Base-by-base conservation (phyloP, 2,113 vertebrate species). In the Columba janthina region DNA sequence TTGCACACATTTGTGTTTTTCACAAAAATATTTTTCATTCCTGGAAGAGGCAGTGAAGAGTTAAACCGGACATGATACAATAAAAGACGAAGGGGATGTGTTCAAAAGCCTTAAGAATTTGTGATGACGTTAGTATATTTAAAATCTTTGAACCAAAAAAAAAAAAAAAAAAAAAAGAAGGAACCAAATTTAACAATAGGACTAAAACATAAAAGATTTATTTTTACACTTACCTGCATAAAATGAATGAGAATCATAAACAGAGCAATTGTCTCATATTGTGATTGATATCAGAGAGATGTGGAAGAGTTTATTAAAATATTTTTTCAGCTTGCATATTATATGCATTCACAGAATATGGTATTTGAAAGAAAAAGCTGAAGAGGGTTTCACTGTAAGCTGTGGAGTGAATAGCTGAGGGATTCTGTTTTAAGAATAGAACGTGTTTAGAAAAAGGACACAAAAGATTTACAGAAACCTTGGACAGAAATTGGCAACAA, bases 401-500 rank as follows among this genome's bases (percentile, higher is more conserved):
- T 91, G 58, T 19, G 72, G 50, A 46, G 56, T 96, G 84, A 96
- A 96, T 91, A 96, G 94, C 84, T 89, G 92, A 93, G 46, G 58
- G 25, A 82, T 80, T 70, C 54, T 83, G 79, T 88, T 96, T 75
- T 54, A 62, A 95, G 16, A 71, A 81, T 69, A 95, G 84, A 91
- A 95, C 7, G 6, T 62, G 83, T 83, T 97, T 96, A 96, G 92
- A 97, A 94, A 97, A 96, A 95, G 73, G 70, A 92, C 92, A 96
- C 94, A 97, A 97, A 97, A 97, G 95, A 95, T 94, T 93, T 95
- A 88, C 81, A 95, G 94, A 96, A 96, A 85, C 31, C 82, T 90
- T 91, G 88, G 77, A 88, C 80, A 93, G 80, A 96, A 96, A 94
- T 58, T 96, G 95, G 88, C 86, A 94, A 62, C 60, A 66, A 93